Evolutionary conservation across 2,113 vertebrate species (phyloP).

Genomic region (Bambusicola thoracicus): DNA sequence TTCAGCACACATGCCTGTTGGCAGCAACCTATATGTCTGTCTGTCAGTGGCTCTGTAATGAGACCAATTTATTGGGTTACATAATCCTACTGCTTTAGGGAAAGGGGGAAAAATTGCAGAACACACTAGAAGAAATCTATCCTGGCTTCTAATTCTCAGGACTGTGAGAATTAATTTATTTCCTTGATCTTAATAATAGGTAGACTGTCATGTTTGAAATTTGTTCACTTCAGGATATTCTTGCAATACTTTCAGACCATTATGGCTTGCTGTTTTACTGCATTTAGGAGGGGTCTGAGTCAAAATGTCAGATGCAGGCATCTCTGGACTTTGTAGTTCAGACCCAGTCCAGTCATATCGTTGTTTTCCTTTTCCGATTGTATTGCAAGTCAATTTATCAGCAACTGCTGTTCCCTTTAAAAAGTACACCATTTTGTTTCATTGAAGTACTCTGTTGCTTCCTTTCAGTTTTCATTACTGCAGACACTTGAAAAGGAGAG

Average conservation of each 20-base stretch:
- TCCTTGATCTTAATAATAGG: background rate
- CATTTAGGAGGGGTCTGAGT: background rate
- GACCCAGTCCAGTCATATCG: background rate
- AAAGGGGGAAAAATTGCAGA: constrained; percentile 49
- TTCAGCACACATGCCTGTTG: constrained; percentile 71
- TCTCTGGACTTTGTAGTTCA: background rate
- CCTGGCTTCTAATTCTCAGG: constrained; percentile 39
- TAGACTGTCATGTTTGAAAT: constrained; percentile 13
- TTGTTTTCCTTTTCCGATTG: background rate
- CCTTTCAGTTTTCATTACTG: background rate
- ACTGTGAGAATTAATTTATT: constrained; percentile 37
- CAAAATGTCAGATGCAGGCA: background rate
- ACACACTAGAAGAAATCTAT: constrained; percentile 34
- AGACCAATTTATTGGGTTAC: constrained; percentile 84
- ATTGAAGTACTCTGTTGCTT: background rate
- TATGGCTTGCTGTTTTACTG: background rate
- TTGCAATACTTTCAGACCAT: background rate
- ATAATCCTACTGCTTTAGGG: constrained; percentile 75
- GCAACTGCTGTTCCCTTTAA: background rate
- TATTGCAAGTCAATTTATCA: background rate
- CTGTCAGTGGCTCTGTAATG: constrained; percentile 88
- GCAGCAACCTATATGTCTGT: constrained; percentile 79
- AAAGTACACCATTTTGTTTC: background rate
- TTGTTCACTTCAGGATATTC: background rate
- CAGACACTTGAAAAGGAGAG: background rate